phyloP scores from a whole-genome alignment of 2,888 invertebrate species.

The Lycocerus yunnanus region DNA sequence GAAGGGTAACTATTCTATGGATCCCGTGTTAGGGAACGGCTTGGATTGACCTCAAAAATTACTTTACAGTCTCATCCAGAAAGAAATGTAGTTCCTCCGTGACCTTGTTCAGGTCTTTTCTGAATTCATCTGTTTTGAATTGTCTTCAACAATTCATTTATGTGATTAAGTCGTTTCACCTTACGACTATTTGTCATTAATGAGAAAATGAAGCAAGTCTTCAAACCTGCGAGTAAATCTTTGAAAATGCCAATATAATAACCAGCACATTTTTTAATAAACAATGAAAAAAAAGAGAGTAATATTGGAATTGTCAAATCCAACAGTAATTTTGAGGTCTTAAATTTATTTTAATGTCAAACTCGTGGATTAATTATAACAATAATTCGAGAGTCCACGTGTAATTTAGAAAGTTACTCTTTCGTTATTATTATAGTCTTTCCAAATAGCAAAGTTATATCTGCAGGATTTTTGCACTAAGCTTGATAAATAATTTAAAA shows the following conservation, averaged over 20 bases:
- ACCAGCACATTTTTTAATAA: constrained; percentile 15
- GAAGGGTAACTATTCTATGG: constrained; percentile 53
- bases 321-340: constrained; percentile 59
- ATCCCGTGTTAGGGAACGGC: constrained; percentile 44
- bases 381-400: constrained; percentile 30
- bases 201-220: constrained; percentile 16
- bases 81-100: constrained; percentile 56
- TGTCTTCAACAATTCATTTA: constrained; percentile 55
- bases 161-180: constrained; percentile 42
- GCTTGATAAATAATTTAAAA: constrained; percentile 45
- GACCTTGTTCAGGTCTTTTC: constrained; percentile 54
- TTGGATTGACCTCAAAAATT: constrained; percentile 58
- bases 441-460: constrained; percentile 52
- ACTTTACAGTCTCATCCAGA: constrained; percentile 59
- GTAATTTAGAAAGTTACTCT: constrained; percentile 21
- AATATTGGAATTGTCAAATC: constrained; percentile 55
- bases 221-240: constrained; percentile 15
- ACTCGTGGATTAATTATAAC: constrained; percentile 43
- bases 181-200: constrained; percentile 19
- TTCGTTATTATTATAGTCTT: constrained; percentile 36
- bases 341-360: constrained; percentile 43
- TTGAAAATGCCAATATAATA: constrained; percentile 11
- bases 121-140: constrained; percentile 56
- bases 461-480: constrained; percentile 53
- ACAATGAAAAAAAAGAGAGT: constrained; percentile 29